A percentile compares a stretch with the other conserved stretches of the same genome.
These are phyloP conservation scores for Chlorodrepanis virens DNA, from an alignment of 2,113 vertebrate species.

Conservation along the genomic window DNA sequence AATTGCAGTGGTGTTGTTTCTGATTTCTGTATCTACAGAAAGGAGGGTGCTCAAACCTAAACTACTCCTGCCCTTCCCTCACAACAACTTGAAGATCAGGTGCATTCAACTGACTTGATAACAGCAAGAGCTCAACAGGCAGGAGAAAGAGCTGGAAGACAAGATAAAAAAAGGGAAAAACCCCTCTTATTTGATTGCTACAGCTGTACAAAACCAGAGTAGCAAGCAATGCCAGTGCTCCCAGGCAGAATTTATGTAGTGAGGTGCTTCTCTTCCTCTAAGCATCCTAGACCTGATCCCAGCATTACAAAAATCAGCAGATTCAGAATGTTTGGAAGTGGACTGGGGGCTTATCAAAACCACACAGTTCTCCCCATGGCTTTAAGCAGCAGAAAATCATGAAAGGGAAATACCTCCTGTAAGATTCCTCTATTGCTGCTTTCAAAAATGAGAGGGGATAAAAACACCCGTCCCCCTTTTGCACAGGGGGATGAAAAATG, in stretches of 20 bases:
- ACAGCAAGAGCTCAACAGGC: not conserved
- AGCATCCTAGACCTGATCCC: not conserved
- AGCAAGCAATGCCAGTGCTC: not conserved
- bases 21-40: not conserved
- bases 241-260: not conserved
- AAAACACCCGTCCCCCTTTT: not conserved
- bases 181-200: not conserved
- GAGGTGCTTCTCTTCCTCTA: not conserved
- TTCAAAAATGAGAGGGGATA: not conserved
- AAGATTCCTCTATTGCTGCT: not conserved
- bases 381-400: not conserved
- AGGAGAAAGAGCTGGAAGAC: not conserved
- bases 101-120: not conserved
- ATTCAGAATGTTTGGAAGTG: not conserved
- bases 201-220: not conserved
- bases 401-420: not conserved
- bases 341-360: not conserved
- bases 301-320: not conserved
- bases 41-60: not conserved
- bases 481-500: not conserved
- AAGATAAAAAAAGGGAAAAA: not conserved
- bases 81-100: not conserved
- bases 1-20: not conserved
- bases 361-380: not conserved
- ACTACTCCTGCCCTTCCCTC: not conserved